Base-by-base conservation (phyloP, 1,140 invertebrate species). In the Bombus terrestris region DNA sequence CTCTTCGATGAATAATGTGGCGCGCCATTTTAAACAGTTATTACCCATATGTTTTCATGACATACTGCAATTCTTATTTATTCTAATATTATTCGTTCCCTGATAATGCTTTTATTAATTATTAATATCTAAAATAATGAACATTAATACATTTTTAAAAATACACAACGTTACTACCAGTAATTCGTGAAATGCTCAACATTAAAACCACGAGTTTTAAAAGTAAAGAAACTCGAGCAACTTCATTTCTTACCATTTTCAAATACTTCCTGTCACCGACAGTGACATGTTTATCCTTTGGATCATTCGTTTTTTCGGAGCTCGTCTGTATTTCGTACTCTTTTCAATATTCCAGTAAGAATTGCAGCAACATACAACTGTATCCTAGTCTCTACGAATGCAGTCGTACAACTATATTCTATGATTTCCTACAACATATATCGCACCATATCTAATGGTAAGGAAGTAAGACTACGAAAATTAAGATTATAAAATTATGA, bases 211-310 rank as follows among this genome's bases (percentile, higher is more conserved):
- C 22, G n/a, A 53, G n/a, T 53, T 74, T 25, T 53, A 28, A 28
- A 18, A 18, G 8, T 59, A 8, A 69, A 59, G 22, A 6, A 39
- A 41, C 53, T 72, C 59, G 75, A 59, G 25, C 41, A 89, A 83
- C 75, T 89, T 89, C 88, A 81, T 75, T 86, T 57, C 53, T 53
- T 53, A 25, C 35, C 59, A 71, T 76, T 86, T 75, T 73, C 80
- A 66, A 68, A 73, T 12, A 32, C n/a, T 64, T 78, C n/a, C 59
- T 59, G 74, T 79, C 75, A 83, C 9, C 69, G 79, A 88, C 69
- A 90, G 86, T 87, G 59, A 91, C 47, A 90, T 91, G 84, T 90
- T 86, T 90, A 74, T 89, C 71, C 85, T 37, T 57, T 25, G 35
- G 35, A 75, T 88, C 74, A 43, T 79, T 90, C 73, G 62, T 85